Base-by-base conservation (phyloP, 1,140 invertebrate species). In the Drosophila micromelanica region DNA sequence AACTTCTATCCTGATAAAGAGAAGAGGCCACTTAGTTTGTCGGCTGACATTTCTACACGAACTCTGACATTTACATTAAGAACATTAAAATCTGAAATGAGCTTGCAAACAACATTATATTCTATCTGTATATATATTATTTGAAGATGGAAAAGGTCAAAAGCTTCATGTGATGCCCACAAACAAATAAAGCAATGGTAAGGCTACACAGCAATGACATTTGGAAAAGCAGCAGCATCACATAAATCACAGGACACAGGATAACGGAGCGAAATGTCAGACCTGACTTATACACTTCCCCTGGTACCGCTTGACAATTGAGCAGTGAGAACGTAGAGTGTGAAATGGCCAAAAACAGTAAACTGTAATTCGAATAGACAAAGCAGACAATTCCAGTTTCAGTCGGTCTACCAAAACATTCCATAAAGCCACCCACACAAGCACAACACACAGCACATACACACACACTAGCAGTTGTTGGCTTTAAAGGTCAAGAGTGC, bases 401-500 rank as follows among this genome's bases (percentile, higher is more conserved):
- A 5, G 37, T 63, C n/a, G 60, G 69, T 65, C 40, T 54, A 54
- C 52, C 71, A 52, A 73, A 51, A 40, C 30, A 27, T 37, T 30
- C 51, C 30, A 42, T 40, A 65, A 46, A 23, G 15, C 48, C 68
- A 52, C 62, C 42, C 54, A 46, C 68, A 49, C 12, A 49, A 13
- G 13, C 40, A 49, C 46, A 38, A 45, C 32, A 42, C 6, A 27
- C 27, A 30, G 30, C 42, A 55, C 35, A 43, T 40, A 68, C 32
- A 75, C 15, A 56, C 15, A 55, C 57, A 69, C 56, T 62, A 64
- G 65, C 72, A 60, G 67, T 63, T 64, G 61, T 56, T 75, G 67
- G 64, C 65, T 87, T 89, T 87, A 87, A 87, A 87, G 84, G 84
- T 87, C 84, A 87, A 87, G 84, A 87, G 84, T 87, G 84, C 84